Base-by-base conservation (phyloP, 1,140 invertebrate species). In the Atta texana region DNA sequence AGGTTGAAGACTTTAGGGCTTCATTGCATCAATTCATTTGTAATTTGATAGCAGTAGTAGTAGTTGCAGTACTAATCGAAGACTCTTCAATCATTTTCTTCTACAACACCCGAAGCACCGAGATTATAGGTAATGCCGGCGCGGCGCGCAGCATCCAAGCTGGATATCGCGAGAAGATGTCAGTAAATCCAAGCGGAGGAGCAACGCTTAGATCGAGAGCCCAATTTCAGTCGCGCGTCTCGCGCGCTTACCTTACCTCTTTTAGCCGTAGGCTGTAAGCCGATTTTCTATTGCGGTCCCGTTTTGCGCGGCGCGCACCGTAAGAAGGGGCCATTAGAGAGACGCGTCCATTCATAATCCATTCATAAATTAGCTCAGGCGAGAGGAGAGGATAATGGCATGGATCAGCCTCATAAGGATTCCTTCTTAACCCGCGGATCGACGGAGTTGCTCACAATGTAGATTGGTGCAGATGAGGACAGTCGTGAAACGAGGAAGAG, bases 341-440 rank as follows among this genome's bases (percentile, higher is more conserved):
- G 57, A 61, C 72, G 53, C 77, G 68, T 80, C 68, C 89, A 87
- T 90, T 91, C 90, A 89, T 91, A 91, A 91, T 90, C 90, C 90
- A 90, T 91, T 91, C 90, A 91, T 91, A 91, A 91, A 91, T 91
- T 91, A 91, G 53, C 85, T 84, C 59, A 31, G 34, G 14, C 89
- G 28, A 21, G 39, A 21, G 8, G 57, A 61, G 64, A 68, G 90
- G 80, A 90, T 91, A 91, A 91, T 91, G 84, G 80, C 61, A 61
- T 39, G 57, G 57, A 53, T 18, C 57, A 39, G 80, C 71, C 80
- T 55, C 59, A 53, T 55, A 64, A 81, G 66, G 74, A 87, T 78
- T 84, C 72, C 44, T 39, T 85, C 64, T 86, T 91, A 89, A 90
- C 89, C 90, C 69, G 74, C 82, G 88, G 74, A 77, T 57, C 82